Conservation (phyloP, 2,888 invertebrate genomes). For the Stenchaetothrips biformis region DNA sequence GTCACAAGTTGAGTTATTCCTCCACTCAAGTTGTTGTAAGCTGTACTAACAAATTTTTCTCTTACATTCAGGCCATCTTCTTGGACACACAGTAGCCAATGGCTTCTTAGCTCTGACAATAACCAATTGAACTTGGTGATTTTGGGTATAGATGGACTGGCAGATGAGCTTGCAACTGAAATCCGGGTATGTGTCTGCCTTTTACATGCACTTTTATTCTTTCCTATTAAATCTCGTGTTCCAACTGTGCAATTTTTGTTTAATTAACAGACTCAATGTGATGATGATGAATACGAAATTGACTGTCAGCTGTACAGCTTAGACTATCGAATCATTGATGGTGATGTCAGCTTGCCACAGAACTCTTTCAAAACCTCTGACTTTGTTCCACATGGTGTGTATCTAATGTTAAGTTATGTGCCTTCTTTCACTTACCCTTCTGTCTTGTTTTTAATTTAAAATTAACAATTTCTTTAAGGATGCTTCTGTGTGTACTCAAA, state of each 20-base stretch:
- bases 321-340: slow-evolving; percentile 80
- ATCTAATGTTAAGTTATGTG: slow-evolving; percentile 28
- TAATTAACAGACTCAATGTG: slow-evolving; percentile 66
- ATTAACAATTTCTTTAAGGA: slow-evolving; percentile 48
- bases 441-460: slow-evolving; percentile 26
- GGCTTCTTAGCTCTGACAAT: slow-evolving; percentile 60
- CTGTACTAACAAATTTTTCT: slow-evolving; percentile 27
- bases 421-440: slow-evolving; percentile 25
- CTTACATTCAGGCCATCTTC: slow-evolving; percentile 52
- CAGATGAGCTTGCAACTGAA: slow-evolving; percentile 80
- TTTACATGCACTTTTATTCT: slow-evolving; percentile 11
- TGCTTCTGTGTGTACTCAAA: slow-evolving; percentile 87
- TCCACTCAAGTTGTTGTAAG: not conserved
- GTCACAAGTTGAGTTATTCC: not conserved
- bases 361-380: slow-evolving; percentile 79
- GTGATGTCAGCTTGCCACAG: slow-evolving; percentile 72
- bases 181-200: slow-evolving; percentile 54
- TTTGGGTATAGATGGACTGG: slow-evolving; percentile 79
- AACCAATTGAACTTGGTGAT: slow-evolving; percentile 81
- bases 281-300: slow-evolving; percentile 78
- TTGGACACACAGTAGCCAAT: slow-evolving; percentile 60
- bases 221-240: slow-evolving; percentile 8
- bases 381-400: slow-evolving; percentile 81
- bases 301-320: slow-evolving; percentile 74
- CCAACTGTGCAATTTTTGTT: not conserved